These are phyloP conservation scores for Bombyx huttoni DNA, from an alignment of 2,888 invertebrate species.

Conservation along the genomic window DNA sequence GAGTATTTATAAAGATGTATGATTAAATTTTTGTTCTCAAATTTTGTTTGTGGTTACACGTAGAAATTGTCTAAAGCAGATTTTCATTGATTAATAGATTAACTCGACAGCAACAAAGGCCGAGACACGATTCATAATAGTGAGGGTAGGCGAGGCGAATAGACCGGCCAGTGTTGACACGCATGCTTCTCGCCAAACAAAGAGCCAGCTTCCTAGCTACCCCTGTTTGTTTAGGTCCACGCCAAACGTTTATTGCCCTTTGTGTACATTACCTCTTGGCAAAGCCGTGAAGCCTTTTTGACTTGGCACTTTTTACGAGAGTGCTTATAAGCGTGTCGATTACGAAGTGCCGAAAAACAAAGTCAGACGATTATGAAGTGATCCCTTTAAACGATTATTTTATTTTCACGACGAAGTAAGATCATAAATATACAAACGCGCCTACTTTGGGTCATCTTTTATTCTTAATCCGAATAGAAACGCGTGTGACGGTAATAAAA, in stretches of 20 bases:
- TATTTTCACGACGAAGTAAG: constrained; percentile 18
- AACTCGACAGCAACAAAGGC: constrained; percentile 22
- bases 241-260: constrained; percentile 68
- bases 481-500: constrained; percentile 29
- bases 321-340: constrained; percentile 55
- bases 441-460: constrained; percentile 22
- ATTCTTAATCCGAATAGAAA: constrained; percentile 29
- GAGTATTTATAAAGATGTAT: too few species aligned
- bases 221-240: constrained; percentile 69
- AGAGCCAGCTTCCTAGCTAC: constrained; percentile 69
- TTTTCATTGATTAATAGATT: constrained; percentile 35
- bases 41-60: not conserved
- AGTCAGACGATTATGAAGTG: constrained; percentile 3
- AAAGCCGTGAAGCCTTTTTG: constrained; percentile 66
- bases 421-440: constrained; percentile 23
- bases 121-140: constrained; percentile 22
- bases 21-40: too few species aligned
- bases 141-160: constrained; percentile 17
- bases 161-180: constrained; percentile 51
- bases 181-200: constrained; percentile 67
- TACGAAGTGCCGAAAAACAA: constrained; percentile 34
- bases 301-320: constrained; percentile 67
- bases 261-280: constrained; percentile 63
- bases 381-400: constrained; percentile 9
- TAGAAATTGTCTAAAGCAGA: not conserved